Percentiles rank a stretch among this genome's conserved stretches.
Conservation (phyloP, 64 coral and sea anemone genomes). For the Porites australiensis region DNA sequence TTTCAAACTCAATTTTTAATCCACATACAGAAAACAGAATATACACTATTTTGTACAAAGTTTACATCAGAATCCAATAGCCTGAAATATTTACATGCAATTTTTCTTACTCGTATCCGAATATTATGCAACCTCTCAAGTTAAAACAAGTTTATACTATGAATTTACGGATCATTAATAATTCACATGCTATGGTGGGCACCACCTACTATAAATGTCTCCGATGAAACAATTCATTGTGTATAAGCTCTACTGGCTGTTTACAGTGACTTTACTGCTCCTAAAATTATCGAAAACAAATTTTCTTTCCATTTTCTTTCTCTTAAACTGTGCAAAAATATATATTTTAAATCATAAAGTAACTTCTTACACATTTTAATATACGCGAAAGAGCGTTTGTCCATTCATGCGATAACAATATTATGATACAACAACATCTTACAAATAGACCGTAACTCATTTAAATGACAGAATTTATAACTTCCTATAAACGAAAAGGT, state of each 20-base stretch:
- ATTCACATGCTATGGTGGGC: not conserved
- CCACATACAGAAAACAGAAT: not conserved
- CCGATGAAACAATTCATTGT: constrained; percentile 9
- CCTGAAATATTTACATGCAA: constrained; percentile 9
- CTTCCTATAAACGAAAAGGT: not conserved
- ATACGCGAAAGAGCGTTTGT: not conserved
- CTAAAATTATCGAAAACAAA: not conserved
- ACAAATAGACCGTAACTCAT: not conserved
- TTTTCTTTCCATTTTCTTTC: not conserved
- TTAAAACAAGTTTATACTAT: not conserved
- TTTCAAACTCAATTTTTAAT: not conserved
- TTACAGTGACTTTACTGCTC: not conserved
- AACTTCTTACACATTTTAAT: not conserved
- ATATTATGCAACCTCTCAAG: not conserved
- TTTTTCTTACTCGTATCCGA: not conserved
- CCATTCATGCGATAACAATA: constrained; percentile 3
- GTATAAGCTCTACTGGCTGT: not conserved
- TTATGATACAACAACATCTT: not conserved
- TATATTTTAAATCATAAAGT: constrained; percentile 11
- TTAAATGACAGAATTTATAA: not conserved
- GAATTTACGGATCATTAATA: not conserved
- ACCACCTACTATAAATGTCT: constrained; percentile 15
- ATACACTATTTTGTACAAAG: constrained; percentile 11
- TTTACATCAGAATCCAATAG: constrained; percentile 27
- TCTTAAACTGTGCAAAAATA: not conserved